Evolutionary conservation across 2,113 vertebrate genomes (phyloP).

Genomic region (Cheirogaleus medius): DNA sequence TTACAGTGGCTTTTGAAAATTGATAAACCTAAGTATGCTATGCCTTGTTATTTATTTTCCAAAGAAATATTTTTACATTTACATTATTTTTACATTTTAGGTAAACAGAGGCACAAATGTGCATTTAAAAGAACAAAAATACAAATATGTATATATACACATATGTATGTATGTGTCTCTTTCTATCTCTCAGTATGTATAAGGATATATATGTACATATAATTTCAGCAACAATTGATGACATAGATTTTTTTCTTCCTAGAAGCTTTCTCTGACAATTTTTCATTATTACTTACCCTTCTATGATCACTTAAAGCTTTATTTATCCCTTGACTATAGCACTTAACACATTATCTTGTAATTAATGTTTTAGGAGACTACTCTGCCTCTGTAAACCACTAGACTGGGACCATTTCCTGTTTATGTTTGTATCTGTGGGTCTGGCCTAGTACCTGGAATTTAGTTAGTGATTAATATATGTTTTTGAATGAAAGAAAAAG

Average conservation of each 20-base stretch:
- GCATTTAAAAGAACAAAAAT: not conserved
- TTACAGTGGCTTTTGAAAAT: constrained; percentile 31
- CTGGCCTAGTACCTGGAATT: not conserved
- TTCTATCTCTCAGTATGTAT: not conserved
- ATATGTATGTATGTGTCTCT: not conserved
- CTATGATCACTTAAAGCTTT: not conserved
- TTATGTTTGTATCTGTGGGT: not conserved
- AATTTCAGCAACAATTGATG: constrained; percentile 39
- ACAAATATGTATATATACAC: not conserved
- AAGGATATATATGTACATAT: not conserved
- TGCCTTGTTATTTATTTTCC: constrained; percentile 10
- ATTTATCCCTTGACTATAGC: not conserved
- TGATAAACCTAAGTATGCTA: not conserved
- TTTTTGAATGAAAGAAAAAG: constrained; percentile 39
- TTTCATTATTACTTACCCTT: not conserved
- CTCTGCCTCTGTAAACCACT: not conserved
- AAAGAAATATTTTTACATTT: constrained; percentile 43
- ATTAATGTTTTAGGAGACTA: not conserved
- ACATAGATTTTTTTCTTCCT: not conserved
- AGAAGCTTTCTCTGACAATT: not conserved
- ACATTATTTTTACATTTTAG: constrained; percentile 27
- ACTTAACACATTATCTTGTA: not conserved
- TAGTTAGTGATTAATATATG: not conserved
- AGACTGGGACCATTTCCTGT: not conserved
- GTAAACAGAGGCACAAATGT: not conserved